Evolutionary conservation across 2,113 vertebrate species (phyloP).

Genomic region (Nipponia nippon): DNA sequence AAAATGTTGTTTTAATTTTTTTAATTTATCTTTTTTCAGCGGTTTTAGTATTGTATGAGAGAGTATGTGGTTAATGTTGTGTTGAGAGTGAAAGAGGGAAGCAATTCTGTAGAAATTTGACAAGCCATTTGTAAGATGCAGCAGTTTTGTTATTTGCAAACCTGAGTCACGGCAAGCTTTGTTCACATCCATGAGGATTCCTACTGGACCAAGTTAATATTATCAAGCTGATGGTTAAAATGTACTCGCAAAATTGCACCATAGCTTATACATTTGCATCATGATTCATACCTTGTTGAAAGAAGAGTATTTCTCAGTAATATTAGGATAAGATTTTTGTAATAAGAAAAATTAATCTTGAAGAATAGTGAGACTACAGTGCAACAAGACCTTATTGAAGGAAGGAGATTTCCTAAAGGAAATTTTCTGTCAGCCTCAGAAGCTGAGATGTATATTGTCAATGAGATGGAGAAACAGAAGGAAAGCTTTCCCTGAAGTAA

Average conservation of each 20-base stretch:
- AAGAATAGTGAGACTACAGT: not conserved
- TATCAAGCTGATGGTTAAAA: not conserved
- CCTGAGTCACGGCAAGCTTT: not conserved
- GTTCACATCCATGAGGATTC: not conserved
- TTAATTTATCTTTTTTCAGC: not conserved
- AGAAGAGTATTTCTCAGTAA: not conserved
- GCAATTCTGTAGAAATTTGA: not conserved
- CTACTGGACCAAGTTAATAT: not conserved
- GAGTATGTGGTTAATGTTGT: not conserved
- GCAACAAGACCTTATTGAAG: not conserved
- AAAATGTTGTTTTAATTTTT: not conserved
- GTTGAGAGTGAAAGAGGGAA: not conserved
- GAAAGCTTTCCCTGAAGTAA: not conserved
- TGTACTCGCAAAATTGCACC: not conserved
- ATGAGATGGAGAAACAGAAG: not conserved
- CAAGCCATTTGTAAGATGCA: not conserved
- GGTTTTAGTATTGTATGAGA: not conserved
- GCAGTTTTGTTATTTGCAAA: not conserved
- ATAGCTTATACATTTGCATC: not conserved
- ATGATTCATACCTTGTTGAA: not conserved
- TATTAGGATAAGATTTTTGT: not conserved
- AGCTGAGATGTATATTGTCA: not conserved
- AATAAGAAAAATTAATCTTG: not conserved
- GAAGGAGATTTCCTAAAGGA: not conserved
- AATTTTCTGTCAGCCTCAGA: not conserved